These are phyloP conservation scores for Equus przewalskii DNA, from an alignment of 2,113 vertebrate genomes.

Conservation along the genomic window DNA sequence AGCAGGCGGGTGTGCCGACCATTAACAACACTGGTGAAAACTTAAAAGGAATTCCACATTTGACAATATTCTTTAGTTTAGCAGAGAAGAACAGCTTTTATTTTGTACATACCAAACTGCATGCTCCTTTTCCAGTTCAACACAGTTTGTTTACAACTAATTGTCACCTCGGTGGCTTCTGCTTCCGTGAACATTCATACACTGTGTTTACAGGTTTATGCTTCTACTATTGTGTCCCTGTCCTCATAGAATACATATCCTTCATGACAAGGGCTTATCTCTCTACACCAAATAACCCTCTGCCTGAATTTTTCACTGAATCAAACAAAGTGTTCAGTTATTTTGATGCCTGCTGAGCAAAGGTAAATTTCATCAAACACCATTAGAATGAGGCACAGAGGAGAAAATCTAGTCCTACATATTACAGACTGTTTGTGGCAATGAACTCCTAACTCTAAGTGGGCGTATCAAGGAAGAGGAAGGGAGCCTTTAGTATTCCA, in stretches of 20 bases:
- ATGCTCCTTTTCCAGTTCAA: slow-evolving; percentile 61
- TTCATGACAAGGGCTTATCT: background rate
- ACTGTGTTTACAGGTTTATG: background rate
- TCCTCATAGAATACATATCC: background rate
- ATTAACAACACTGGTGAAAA: slow-evolving; percentile 7
- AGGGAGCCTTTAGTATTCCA: background rate
- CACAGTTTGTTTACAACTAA: slow-evolving; percentile 32
- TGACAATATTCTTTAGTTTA: slow-evolving; percentile 57
- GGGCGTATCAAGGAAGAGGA: background rate
- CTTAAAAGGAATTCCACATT: background rate
- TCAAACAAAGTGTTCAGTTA: slow-evolving; percentile 2
- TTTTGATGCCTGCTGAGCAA: background rate
- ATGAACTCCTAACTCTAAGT: background rate
- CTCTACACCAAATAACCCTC: background rate
- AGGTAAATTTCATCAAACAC: slow-evolving; percentile 29
- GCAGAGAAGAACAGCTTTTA: slow-evolving; percentile 33
- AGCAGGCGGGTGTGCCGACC: background rate
- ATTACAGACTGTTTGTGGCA: background rate
- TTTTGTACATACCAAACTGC: background rate
- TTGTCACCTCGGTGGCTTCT: slow-evolving; percentile 63
- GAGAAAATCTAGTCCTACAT: background rate
- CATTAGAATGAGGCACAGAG: background rate
- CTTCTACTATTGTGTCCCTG: background rate
- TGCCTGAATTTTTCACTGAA: background rate
- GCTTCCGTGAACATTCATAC: background rate